phyloP scores from a whole-genome alignment of 2,888 invertebrate genomes.

The Rhabditoides inermis region DNA sequence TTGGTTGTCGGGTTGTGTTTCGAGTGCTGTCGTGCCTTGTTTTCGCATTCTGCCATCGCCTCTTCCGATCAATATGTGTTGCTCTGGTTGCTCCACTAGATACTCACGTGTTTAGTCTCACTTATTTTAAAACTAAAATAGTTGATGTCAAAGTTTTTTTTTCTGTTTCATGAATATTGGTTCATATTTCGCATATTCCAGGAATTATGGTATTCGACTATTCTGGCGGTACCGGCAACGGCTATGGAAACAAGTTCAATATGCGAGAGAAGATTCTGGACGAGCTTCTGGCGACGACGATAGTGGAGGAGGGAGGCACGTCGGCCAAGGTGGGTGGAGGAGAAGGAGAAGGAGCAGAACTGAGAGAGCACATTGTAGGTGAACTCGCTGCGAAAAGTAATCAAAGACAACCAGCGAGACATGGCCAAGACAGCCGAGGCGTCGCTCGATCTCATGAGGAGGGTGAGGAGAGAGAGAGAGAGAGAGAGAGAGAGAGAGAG shows the following conservation, averaged over 20 bases:
- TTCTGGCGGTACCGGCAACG: conserved; percentile 27
- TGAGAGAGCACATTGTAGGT: too few relatives aligned
- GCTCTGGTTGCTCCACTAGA: too few relatives aligned
- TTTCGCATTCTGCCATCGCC: too few relatives aligned
- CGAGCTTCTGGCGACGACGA: conserved; percentile 24
- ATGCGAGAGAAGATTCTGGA: conserved; percentile 42
- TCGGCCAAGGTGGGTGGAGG: conserved; percentile 35
- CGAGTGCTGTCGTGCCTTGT: too few relatives aligned
- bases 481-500: background rate
- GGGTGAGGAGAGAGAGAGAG: conserved; percentile 15
- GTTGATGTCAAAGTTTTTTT: too few relatives aligned
- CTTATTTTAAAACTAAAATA: too few relatives aligned
- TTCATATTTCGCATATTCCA: background rate
- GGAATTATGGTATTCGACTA: background rate
- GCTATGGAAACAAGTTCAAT: conserved; percentile 49
- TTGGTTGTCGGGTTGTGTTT: too few relatives aligned
- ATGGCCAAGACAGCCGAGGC: conserved; percentile 40
- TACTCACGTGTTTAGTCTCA: too few relatives aligned
- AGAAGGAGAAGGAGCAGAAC: too few relatives aligned
- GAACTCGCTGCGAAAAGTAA: conserved; percentile 36
- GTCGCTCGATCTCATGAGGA: conserved; percentile 43
- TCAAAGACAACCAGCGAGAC: conserved; percentile 38
- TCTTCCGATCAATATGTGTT: too few relatives aligned
- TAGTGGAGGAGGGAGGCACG: conserved; percentile 20
- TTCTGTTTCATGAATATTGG: too few relatives aligned